A percentile compares a stretch with the other conserved stretches of the same genome.
Conservation (phyloP, 2,797 vertebrate genomes). For the Syngnathus acus region DNA sequence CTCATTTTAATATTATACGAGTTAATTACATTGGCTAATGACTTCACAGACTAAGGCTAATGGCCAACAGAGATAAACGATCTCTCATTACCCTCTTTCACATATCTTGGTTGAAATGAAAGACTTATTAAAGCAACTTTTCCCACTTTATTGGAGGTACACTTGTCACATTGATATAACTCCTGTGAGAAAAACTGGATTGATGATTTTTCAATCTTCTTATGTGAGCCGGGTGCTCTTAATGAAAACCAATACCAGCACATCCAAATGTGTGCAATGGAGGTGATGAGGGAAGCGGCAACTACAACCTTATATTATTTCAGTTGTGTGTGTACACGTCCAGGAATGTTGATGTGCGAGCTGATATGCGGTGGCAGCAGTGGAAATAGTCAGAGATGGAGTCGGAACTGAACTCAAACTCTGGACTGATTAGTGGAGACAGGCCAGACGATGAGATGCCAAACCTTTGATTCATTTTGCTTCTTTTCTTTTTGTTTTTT, state of each 20-base stretch:
- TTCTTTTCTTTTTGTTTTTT: constrained; percentile 5
- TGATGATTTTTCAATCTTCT: constrained; percentile 2
- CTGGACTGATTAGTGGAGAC: constrained; percentile 32
- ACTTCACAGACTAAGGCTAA: constrained; percentile 51
- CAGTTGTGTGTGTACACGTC: neutral
- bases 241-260: neutral
- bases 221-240: neutral
- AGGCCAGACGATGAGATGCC: constrained; percentile 16
- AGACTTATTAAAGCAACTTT: constrained; percentile 37
- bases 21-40: constrained; percentile 65
- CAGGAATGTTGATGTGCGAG: constrained; percentile 4
- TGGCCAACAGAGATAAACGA: constrained; percentile 53
- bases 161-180: neutral
- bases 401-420: constrained; percentile 20
- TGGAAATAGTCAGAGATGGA: constrained; percentile 26
- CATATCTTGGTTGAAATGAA: constrained; percentile 33
- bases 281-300: neutral
- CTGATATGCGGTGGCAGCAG: constrained; percentile 45
- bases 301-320: neutral
- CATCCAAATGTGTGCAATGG: neutral
- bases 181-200: constrained; percentile 2
- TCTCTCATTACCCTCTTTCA: constrained; percentile 55
- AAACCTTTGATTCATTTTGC: constrained; percentile 2
- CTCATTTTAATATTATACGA: constrained; percentile 47
- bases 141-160: constrained; percentile 18